Conservation (phyloP, 2,797 vertebrate species). For the Rachycentron canadum region DNA sequence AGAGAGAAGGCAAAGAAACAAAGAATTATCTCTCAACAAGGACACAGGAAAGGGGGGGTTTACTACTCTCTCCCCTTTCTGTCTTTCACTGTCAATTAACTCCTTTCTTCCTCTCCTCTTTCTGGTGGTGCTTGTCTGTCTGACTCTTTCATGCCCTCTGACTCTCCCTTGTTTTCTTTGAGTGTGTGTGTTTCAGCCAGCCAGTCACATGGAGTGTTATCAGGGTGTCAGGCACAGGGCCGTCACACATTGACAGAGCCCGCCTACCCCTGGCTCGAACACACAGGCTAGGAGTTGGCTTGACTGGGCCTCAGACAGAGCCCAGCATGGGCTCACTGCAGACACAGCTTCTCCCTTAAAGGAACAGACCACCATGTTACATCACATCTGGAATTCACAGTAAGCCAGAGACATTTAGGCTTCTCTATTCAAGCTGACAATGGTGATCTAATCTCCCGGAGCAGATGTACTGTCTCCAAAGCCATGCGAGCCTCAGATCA, state of each 20-base stretch:
- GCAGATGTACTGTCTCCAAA: conserved; percentile 64
- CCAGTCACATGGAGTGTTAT: conserved; percentile 80
- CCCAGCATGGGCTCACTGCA: conserved; percentile 49
- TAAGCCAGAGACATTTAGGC: conserved; percentile 56
- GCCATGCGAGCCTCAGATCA: conserved; percentile 43
- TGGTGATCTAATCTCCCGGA: conserved; percentile 64
- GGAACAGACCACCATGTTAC: conserved; percentile 55
- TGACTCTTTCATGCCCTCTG: conserved; percentile 64
- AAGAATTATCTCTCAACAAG: conserved; percentile 49
- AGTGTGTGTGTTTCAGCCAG: conserved; percentile 34
- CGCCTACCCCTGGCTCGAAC: conserved; percentile 47
- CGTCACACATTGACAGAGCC: conserved; percentile 81
- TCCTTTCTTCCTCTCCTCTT: conserved; percentile 55
- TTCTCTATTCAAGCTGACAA: conserved; percentile 58
- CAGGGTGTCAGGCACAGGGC: conserved; percentile 80
- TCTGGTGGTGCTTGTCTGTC: conserved; percentile 61
- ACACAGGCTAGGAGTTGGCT: conserved; percentile 31
- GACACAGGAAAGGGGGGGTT: conserved; percentile 42
- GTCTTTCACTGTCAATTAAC: conserved; percentile 44
- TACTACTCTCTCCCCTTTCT: conserved; percentile 36
- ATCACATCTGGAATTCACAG: conserved; percentile 70
- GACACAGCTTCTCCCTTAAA: conserved; percentile 64
- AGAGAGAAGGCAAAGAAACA: conserved; percentile 31
- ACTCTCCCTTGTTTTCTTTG: conserved; percentile 72
- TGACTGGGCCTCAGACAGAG: conserved; percentile 56